Base-by-base conservation (phyloP, 1,140 invertebrate species). In the Drosophila mauritiana region DNA sequence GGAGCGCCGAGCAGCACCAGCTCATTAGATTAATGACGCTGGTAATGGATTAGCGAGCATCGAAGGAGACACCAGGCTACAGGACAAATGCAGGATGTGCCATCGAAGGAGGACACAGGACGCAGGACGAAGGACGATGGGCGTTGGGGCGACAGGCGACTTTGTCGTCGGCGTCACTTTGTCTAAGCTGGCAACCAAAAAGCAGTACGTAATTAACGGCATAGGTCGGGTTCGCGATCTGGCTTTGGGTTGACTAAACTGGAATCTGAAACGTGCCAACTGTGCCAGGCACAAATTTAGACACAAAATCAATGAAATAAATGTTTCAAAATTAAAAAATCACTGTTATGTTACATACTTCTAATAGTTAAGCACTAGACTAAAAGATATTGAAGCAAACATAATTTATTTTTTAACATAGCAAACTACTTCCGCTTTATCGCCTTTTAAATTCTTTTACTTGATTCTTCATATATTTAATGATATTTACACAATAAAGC, bases 21-120 rank as follows among this genome's bases (percentile, higher is more conserved):
- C 84, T 89, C 80, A 89, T 89, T 89, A 89, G 85, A 89, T 89
- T 89, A 89, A 89, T 89, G 82, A 86, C 82, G 64, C 61, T 86
- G 84, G 84, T 89, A 89, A 89, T 89, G 84, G 84, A 89, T 89
- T 89, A 89, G 79, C 72, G 75, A 70, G 72, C 73, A 80, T 68
- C 79, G 72, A 81, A 78, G 64, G 43, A 52, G 64, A 63, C 82
- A 81, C 56, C 62, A 42, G 62, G 52, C 63, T 34, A 51, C 48
- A 31, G 58, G 43, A 69, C 42, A 31, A 31, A 40, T 10, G 20
- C 8, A 31, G 57, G 22, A 55, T 17, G 31, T 31, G 31, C 31
- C 31, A 31, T 31, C 8, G 31, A 31, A 31, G 31, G 31, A 10
- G 31, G 31, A 8, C 31, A 8, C 31, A 31, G 57, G 57, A 13